These are phyloP conservation scores for Bos javanicus DNA, from an alignment of 2,113 vertebrate species.

Conservation along the genomic window DNA sequence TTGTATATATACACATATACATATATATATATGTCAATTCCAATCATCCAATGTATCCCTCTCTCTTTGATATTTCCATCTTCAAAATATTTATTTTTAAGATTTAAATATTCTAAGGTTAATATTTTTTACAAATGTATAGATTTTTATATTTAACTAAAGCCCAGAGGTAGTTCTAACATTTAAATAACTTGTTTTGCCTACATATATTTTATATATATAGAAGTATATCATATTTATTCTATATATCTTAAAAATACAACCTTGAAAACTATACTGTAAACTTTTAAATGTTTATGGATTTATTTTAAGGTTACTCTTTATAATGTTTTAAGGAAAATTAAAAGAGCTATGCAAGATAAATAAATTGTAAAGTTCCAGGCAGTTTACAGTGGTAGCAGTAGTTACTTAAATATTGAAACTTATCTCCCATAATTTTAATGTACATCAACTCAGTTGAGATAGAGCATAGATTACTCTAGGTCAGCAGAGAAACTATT, in stretches of 20 bases:
- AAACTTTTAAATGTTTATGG: not conserved
- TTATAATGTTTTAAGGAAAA: not conserved
- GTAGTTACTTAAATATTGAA: constrained; percentile 7
- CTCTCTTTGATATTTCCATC: not conserved
- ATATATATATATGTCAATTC: not conserved
- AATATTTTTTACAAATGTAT: not conserved
- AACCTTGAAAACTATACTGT: not conserved
- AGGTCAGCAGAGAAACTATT: constrained; percentile 17
- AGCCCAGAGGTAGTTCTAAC: not conserved
- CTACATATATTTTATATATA: not conserved
- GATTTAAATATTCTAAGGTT: not conserved
- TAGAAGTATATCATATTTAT: not conserved
- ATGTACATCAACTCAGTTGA: not conserved
- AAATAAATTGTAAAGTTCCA: not conserved
- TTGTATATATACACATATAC: no score
- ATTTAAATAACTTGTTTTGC: not conserved
- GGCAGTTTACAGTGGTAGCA: not conserved
- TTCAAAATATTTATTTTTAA: not conserved
- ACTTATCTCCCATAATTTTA: not conserved
- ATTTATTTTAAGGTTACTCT: not conserved
- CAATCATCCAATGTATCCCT: not conserved
- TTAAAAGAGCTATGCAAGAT: not conserved
- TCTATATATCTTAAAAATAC: not conserved
- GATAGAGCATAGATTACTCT: not conserved
- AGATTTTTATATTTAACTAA: not conserved